A percentile compares a stretch with the other conserved stretches of the same genome.
Evolutionary conservation across 2,797 vertebrate species (phyloP).

Genomic region (Todus mexicanus): DNA sequence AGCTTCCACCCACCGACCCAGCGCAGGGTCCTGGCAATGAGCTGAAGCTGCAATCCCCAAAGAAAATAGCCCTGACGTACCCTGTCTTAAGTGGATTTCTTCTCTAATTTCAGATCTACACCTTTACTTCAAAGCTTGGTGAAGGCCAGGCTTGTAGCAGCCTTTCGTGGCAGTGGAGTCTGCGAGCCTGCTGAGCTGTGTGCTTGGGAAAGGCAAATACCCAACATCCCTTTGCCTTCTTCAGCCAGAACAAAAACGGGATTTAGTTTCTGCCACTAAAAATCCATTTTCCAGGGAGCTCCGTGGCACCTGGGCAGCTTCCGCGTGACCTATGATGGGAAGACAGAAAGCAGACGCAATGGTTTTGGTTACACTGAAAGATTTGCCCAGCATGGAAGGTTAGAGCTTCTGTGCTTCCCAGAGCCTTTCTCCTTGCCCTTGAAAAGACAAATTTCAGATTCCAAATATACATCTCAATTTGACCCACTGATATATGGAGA

Average conservation of each 20-base stretch:
- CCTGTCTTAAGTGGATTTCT: not conserved
- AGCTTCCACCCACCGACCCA: not conserved
- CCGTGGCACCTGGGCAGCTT: not conserved
- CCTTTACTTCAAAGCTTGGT: not conserved
- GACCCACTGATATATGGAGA: not conserved
- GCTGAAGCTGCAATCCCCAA: not conserved
- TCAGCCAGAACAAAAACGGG: not conserved
- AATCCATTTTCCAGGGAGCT: not conserved
- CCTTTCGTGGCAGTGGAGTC: not conserved
- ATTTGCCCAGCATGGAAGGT: not conserved
- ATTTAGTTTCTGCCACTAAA: not conserved
- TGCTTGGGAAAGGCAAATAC: not conserved
- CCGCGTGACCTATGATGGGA: not conserved
- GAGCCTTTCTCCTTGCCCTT: not conserved
- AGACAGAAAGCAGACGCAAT: not conserved
- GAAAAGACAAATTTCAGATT: not conserved
- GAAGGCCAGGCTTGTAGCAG: not conserved
- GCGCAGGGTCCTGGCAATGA: not conserved
- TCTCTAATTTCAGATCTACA: not conserved
- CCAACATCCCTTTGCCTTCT: not conserved
- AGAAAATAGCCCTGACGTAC: not conserved
- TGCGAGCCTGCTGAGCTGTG: not conserved
- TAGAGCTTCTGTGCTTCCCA: not conserved
- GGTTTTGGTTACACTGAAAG: not conserved
- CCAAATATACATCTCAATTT: not conserved